Evolutionary conservation across 2,888 invertebrate species (phyloP), one percentile per base, ranked within the genome.

Genomic region (Drosophila neutralis): DNA sequence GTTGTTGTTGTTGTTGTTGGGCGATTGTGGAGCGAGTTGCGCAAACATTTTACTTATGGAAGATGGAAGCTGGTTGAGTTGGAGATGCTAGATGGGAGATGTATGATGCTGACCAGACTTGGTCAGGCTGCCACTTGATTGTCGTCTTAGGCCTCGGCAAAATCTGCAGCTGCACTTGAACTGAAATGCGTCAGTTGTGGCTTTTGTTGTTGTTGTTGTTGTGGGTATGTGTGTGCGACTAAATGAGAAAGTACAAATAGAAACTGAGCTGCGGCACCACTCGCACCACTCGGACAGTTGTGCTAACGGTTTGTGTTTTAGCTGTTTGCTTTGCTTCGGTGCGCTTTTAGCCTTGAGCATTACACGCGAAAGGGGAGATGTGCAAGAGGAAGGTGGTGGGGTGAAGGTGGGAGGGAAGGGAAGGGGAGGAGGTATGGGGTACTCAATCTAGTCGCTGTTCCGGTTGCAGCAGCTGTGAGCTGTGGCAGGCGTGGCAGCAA

Each of bases 161-260:
- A 82, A 78, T 78, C 78, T 74, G 82, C 80, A 75, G 82, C 70
- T 87, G 85, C 85, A 88, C 85, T 85, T 85, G 85, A 85, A 90
- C 90, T 86, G 76, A 89, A 89, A 85, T 89, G 87, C 85, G 86
- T 84, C 88, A 83, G 70, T 61, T 75, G 40, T 42, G 67, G 56
- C 31, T 59, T 54, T 27, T 54, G 33, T 11, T 36, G 54, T 36
- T 53, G 35, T 35, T 15, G 54, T 13, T 38, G 54, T 8, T 38
- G 36, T 21, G 13, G 15, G 21, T 21, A 2, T 45, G 45, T 15
- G 8, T 4, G 21, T 11, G 49, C 63, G 48, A 27, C 76, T 65
- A 87, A 90, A 89, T 90, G 90, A 84, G 87, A 87, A 87, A 87
- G 87, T 87, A 84, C 87, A 87, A 87, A 87, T 90, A 87, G 90